Conservation (phyloP, 2,113 vertebrate genomes). For the Caloenas nicobarica region DNA sequence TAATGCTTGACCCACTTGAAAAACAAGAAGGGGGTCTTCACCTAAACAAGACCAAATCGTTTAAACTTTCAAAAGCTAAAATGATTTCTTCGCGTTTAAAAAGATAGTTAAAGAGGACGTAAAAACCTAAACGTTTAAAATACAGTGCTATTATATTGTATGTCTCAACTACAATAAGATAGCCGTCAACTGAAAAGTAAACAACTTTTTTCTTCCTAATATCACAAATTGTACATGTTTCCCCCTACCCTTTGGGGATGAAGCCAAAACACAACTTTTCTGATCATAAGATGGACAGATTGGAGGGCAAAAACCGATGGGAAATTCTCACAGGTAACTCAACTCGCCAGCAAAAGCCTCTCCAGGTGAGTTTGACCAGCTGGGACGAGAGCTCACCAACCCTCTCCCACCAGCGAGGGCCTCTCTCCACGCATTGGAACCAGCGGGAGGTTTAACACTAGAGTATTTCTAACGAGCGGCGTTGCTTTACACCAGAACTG, state of each 20-base stretch:
- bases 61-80: slow-evolving; percentile 62
- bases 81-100: slow-evolving; percentile 60
- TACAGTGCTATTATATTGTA: slow-evolving; percentile 54
- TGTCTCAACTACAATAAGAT: slow-evolving; percentile 25
- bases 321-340: background rate
- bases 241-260: slow-evolving; percentile 34
- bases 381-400: background rate
- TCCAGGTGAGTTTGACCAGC: background rate
- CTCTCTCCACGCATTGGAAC: background rate
- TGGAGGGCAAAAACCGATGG: background rate
- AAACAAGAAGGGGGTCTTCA: slow-evolving; percentile 41
- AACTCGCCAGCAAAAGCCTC: background rate
- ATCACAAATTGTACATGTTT: slow-evolving; percentile 4
- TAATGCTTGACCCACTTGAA: slow-evolving; percentile 62
- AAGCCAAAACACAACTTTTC: slow-evolving; percentile 54
- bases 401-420: background rate
- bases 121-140: slow-evolving; percentile 37
- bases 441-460: background rate
- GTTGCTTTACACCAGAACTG: background rate
- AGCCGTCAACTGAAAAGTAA: slow-evolving; percentile 50
- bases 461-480: background rate
- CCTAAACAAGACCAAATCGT: slow-evolving; percentile 61
- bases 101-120: slow-evolving; percentile 53
- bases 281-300: background rate
- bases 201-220: slow-evolving; percentile 47